Conservation (phyloP, 2,797 vertebrate genomes). For the Denticeps clupeoides region DNA sequence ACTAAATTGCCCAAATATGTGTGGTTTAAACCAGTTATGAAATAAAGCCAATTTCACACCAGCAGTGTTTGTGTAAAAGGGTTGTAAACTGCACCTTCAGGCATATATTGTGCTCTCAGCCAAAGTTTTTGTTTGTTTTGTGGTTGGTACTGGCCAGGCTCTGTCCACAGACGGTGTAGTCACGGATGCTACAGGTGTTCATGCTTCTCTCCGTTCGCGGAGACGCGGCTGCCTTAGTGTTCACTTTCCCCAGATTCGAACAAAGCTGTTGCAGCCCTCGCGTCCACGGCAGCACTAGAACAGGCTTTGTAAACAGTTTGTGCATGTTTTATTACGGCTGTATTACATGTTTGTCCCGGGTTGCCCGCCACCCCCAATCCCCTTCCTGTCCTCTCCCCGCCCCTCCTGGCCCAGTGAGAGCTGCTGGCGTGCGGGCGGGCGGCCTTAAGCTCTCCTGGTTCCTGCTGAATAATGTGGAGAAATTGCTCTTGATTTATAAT, state of each 20-base stretch:
- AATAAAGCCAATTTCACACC: too few relatives aligned
- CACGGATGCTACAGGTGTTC: constrained; percentile 30
- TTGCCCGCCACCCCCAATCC: background rate
- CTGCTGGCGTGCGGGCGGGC: constrained; percentile 34
- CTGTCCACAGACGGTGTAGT: constrained; percentile 28
- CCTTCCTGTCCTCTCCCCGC: constrained; percentile 3
- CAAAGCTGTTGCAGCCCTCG: too few relatives aligned
- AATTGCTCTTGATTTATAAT: constrained; percentile 74
- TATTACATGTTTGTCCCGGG: constrained; percentile 4
- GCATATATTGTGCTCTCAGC: constrained; percentile 14
- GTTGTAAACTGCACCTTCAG: too few relatives aligned
- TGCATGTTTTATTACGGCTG: constrained; percentile 23
- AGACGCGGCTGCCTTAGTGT: too few relatives aligned
- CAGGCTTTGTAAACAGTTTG: constrained; percentile 33
- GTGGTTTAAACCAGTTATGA: too few relatives aligned
- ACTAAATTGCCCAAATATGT: too few relatives aligned
- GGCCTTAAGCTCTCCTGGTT: constrained; percentile 31
- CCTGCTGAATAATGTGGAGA: constrained; percentile 65
- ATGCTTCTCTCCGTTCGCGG: constrained; percentile 7
- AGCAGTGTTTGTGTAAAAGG: too few relatives aligned
- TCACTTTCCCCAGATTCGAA: too few relatives aligned
- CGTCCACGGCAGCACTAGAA: too few relatives aligned
- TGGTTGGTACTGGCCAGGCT: constrained; percentile 22
- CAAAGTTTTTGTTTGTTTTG: constrained; percentile 26
- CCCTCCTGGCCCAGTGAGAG: constrained; percentile 29